Percentiles rank a stretch among this genome's conserved stretches.
Conservation (phyloP, 2,888 invertebrate species). For the Anagyrus pseudococci region DNA sequence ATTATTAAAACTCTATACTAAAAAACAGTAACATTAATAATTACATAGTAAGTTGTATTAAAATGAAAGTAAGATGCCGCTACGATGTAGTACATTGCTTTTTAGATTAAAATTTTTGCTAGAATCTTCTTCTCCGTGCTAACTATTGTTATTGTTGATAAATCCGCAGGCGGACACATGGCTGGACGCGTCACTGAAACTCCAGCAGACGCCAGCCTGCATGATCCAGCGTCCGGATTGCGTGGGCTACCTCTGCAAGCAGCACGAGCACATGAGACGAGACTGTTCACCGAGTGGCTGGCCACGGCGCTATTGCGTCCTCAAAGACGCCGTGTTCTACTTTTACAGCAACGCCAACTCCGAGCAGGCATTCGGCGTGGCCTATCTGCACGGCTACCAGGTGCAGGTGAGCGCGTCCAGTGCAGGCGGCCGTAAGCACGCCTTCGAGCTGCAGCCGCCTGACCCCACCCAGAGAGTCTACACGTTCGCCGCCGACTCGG, state of each 20-base stretch:
- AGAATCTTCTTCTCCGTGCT: too few relatives aligned
- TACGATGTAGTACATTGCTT: too few relatives aligned
- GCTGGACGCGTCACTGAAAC: conserved; percentile 79
- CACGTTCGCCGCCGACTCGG: conserved; percentile 92
- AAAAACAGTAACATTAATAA: too few relatives aligned
- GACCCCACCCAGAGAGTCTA: conserved; percentile 87
- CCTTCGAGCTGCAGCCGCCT: conserved; percentile 90
- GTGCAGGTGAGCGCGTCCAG: conserved; percentile 80
- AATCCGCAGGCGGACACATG: conserved; percentile 69
- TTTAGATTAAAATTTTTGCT: too few relatives aligned
- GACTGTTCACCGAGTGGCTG: conserved; percentile 87
- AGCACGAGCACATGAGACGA: conserved; percentile 62
- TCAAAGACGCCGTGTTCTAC: conserved; percentile 94
- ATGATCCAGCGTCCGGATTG: conserved; percentile 86
- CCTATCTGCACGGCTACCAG: conserved; percentile 92
- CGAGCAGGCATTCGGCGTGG: conserved; percentile 89
- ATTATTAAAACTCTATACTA: too few relatives aligned
- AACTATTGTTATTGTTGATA: too few relatives aligned
- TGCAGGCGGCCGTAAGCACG: conserved; percentile 84
- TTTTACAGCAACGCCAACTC: conserved; percentile 90
- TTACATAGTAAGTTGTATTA: too few relatives aligned
- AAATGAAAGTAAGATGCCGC: too few relatives aligned
- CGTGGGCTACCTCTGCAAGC: conserved; percentile 89
- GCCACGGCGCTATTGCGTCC: conserved; percentile 90
- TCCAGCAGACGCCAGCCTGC: conserved; percentile 81